Evolutionary conservation across 2,113 vertebrate species (phyloP).

Genomic region (Chaetorhynchus papuensis): DNA sequence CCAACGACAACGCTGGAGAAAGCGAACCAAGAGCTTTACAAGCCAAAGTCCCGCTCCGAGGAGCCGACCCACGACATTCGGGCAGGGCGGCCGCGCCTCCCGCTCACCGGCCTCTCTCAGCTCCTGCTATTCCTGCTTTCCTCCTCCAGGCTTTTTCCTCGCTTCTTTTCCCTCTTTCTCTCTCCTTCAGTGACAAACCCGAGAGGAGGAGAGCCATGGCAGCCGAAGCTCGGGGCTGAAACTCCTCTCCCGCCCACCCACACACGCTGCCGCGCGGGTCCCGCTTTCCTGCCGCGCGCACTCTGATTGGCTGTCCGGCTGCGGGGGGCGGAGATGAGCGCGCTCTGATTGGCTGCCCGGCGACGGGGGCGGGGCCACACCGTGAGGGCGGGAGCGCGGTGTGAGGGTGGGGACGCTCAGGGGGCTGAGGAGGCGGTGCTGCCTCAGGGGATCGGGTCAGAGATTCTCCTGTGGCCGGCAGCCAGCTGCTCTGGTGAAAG

Average conservation of each 20-base stretch:
- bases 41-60: fast-evolving
- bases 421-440: fast-evolving
- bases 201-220: fast-evolving
- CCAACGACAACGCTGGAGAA: fast-evolving
- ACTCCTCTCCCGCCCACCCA: fast-evolving
- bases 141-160: neutral
- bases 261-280: fast-evolving
- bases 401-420: neutral
- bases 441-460: fast-evolving
- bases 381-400: neutral
- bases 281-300: neutral
- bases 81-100: fast-evolving
- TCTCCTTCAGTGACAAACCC: neutral
- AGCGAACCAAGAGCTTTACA: neutral
- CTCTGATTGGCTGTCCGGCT: neutral
- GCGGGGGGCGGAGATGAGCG: neutral
- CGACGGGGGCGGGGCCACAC: too few species aligned
- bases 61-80: too few species aligned
- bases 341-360: neutral
- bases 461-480: fast-evolving
- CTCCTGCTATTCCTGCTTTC: fast-evolving
- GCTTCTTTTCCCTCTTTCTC: too few species aligned
- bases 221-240: fast-evolving
- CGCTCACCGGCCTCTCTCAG: neutral
- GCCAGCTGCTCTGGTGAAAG: too few species aligned